These are phyloP conservation scores for Embidobia sp. DNA, from an alignment of 2,888 invertebrate species.

Conservation along the genomic window DNA sequence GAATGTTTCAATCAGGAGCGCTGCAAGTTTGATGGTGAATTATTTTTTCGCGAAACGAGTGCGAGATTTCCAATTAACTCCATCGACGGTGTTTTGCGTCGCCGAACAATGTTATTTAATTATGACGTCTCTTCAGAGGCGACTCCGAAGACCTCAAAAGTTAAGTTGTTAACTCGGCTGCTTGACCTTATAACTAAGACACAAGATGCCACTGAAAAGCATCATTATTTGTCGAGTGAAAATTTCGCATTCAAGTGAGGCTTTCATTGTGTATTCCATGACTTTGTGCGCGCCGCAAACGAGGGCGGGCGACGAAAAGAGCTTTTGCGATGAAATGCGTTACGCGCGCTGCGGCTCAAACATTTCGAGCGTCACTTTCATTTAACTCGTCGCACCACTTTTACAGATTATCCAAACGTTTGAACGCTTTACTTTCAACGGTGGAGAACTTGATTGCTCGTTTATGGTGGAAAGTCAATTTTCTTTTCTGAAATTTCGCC, in stretches of 20 bases:
- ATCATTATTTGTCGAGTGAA: conserved; percentile 58
- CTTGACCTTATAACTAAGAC: conserved; percentile 55
- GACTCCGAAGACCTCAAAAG: conserved; percentile 32
- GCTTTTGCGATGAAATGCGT: conserved; percentile 31
- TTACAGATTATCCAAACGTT: conserved; percentile 5
- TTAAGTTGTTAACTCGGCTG: conserved; percentile 41
- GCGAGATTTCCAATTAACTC: too few relatives aligned
- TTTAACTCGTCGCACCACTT: conserved; percentile 3
- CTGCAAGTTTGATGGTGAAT: too few relatives aligned
- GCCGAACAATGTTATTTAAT: conserved; percentile 33
- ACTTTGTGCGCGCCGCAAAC: too few relatives aligned
- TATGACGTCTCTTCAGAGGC: conserved; percentile 24
- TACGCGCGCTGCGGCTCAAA: conserved; percentile 5
- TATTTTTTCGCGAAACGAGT: too few relatives aligned
- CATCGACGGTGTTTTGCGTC: neutral
- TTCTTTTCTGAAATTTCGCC: neutral
- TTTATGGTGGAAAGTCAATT: too few relatives aligned
- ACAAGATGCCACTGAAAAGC: conserved; percentile 26
- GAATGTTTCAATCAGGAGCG: too few relatives aligned
- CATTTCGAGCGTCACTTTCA: conserved; percentile 25
- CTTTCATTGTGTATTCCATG: conserved; percentile 27
- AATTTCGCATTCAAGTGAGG: conserved; percentile 35
- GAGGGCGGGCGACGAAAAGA: conserved; percentile 5
- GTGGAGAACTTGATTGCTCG: too few relatives aligned
- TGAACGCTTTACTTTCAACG: neutral